A percentile compares a stretch with the other conserved stretches of the same genome.
Evolutionary conservation across 64 coral and sea anemone species (phyloP).

Genomic region (Anthopleura sola): DNA sequence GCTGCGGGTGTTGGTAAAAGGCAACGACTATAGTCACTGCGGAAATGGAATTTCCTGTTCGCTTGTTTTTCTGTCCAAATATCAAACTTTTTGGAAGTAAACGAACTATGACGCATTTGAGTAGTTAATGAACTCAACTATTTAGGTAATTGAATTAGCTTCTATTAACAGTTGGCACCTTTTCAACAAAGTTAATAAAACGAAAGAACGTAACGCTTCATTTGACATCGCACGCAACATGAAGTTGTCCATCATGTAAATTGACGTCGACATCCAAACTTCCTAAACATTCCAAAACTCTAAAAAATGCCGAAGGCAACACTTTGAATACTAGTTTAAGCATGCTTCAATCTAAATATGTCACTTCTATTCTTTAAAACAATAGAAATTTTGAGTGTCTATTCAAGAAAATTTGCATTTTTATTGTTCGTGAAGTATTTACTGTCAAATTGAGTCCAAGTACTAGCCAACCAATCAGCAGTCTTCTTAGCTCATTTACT

Average conservation of each 20-base stretch:
- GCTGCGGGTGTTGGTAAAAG: no score
- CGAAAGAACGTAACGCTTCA: no score
- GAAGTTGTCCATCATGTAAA: background rate
- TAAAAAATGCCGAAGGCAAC: background rate
- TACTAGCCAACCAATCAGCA: background rate
- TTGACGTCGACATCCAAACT: background rate
- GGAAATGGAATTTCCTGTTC: no score
- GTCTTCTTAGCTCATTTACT: background rate
- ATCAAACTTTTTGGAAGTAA: no score
- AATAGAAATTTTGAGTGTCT: background rate
- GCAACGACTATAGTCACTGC: no score
- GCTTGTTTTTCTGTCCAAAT: no score
- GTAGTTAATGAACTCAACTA: no score
- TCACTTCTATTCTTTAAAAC: background rate
- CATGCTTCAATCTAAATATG: background rate
- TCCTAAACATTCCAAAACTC: background rate
- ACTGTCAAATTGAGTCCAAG: background rate
- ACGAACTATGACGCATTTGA: no score
- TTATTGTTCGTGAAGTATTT: background rate
- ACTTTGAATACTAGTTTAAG: background rate
- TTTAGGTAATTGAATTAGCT: no score
- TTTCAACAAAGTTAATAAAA: no score
- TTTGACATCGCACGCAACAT: no score
- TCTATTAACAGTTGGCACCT: no score
- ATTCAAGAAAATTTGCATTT: background rate